A percentile compares a stretch with the other conserved stretches of the same genome.
Evolutionary conservation across 2,113 vertebrate genomes (phyloP).

Genomic region (Callospermophilus lateralis): DNA sequence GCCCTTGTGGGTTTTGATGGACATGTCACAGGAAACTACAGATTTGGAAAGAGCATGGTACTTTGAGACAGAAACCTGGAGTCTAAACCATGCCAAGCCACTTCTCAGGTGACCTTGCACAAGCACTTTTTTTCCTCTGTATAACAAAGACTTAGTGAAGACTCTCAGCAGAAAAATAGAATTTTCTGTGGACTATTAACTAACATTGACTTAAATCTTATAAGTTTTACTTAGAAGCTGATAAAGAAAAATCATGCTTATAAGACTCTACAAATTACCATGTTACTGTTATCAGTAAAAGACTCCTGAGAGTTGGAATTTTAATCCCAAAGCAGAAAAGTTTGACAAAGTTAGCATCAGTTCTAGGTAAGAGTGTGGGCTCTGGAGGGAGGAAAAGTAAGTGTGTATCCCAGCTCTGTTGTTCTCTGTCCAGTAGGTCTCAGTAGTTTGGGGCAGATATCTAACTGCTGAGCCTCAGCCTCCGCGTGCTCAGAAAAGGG

Average conservation of each 20-base stretch:
- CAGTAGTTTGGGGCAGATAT: background rate
- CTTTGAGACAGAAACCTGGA: background rate
- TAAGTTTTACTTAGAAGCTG: slow-evolving; percentile 22
- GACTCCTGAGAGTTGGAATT: background rate
- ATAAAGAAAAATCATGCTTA: background rate
- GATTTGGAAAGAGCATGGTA: background rate
- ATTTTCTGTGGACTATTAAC: background rate
- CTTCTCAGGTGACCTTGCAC: background rate
- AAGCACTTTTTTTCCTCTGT: background rate
- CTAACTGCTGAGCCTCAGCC: background rate
- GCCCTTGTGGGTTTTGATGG: background rate
- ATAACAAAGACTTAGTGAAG: slow-evolving; percentile 59
- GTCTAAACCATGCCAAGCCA: background rate
- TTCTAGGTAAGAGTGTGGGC: background rate
- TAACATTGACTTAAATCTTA: background rate
- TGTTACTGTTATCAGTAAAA: background rate
- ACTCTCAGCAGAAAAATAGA: slow-evolving; percentile 69
- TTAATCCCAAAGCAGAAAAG: slow-evolving; percentile 15
- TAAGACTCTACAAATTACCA: background rate
- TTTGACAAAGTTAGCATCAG: background rate
- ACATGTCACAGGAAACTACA: background rate
- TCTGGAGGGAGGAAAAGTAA: background rate
- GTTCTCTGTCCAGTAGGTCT: background rate
- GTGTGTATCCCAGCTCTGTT: background rate
- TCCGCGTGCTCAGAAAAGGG: background rate